Base-by-base conservation (phyloP, 1,140 invertebrate species). In the Hylaeus anthracinus region DNA sequence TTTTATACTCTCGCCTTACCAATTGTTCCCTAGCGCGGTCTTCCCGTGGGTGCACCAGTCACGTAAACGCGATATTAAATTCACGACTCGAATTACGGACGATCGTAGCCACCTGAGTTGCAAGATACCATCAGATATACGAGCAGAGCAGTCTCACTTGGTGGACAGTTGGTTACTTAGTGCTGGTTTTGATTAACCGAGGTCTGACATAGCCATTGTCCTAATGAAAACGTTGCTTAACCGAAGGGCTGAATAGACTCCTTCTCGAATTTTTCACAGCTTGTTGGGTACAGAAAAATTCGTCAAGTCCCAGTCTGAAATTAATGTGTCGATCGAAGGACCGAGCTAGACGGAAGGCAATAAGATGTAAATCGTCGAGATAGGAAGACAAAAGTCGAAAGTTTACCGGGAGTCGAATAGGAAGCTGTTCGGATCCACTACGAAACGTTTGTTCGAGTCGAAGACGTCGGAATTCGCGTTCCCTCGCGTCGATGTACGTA, bases 291-390 rank as follows among this genome's bases (percentile, higher is more conserved):
- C 26, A 26, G 26, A 26, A 26, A 26, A 26, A 26, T 26, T 26
- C 26, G 26, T 26, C 26, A 26, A 26, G 26, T 26, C 26, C 26
- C 26, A 0, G 26, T 26, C 26, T 26, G 26, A 2, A 43, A 41
- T 79, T 55, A 53, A 15, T 70, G 60, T 51, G 5, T 5, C 60
- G 37, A 55, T 9, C 26, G 43, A 81, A 41, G 41, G 45, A 6
- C 72, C 26, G 26, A 74, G n/a, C 10, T 12, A 37, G 61, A 61
- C 14, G 12, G 48, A 9, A 53, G 58, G 48, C 51, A 26, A 69
- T 75, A 55, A 65, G 41, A 81, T 84, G 56, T 67, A 72, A 85
- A 80, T 85, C 26, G 10, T 37, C 3, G 51, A 1, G 14, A 63
- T 26, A 60, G 43, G 9, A 39, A 45, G 58, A 64, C 51, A 15